These are phyloP conservation scores for Acrossocheilus wenchowensis DNA, from an alignment of 2,797 vertebrate species.

Conservation along the genomic window DNA sequence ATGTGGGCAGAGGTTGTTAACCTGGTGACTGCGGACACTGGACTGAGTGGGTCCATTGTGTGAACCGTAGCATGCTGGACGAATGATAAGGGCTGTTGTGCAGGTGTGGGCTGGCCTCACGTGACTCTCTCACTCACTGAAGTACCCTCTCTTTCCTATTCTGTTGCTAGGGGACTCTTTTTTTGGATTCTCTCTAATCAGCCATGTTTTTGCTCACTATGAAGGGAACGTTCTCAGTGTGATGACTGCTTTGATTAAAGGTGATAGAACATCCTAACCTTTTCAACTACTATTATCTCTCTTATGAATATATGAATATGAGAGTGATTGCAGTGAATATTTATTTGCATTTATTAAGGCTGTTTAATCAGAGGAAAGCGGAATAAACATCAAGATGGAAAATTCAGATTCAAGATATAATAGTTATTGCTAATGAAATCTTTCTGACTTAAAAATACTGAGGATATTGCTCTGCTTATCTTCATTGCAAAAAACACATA, in stretches of 20 bases:
- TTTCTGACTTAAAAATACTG: background rate
- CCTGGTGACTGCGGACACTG: constrained; percentile 49
- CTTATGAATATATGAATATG: constrained; percentile 47
- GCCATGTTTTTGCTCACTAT: constrained; percentile 26
- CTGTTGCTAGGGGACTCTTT: constrained; percentile 30
- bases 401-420: constrained; percentile 3
- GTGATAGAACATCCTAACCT: constrained; percentile 29
- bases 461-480: background rate
- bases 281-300: constrained; percentile 26
- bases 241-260: constrained; percentile 45
- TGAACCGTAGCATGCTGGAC: constrained; percentile 29
- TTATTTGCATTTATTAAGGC: constrained; percentile 38
- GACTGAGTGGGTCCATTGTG: constrained; percentile 54
- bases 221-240: background rate
- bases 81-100: constrained; percentile 52
- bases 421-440: background rate
- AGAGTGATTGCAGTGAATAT: constrained; percentile 44
- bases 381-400: background rate
- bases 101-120: constrained; percentile 42
- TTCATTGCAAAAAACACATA: background rate
- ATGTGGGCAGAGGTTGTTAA: constrained; percentile 37
- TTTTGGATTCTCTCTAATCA: constrained; percentile 49
- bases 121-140: constrained; percentile 37
- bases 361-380: background rate
- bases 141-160: constrained; percentile 22